Evolutionary conservation across 2,888 invertebrate species (phyloP).

Genomic region (Mesodorylaimus sp.): DNA sequence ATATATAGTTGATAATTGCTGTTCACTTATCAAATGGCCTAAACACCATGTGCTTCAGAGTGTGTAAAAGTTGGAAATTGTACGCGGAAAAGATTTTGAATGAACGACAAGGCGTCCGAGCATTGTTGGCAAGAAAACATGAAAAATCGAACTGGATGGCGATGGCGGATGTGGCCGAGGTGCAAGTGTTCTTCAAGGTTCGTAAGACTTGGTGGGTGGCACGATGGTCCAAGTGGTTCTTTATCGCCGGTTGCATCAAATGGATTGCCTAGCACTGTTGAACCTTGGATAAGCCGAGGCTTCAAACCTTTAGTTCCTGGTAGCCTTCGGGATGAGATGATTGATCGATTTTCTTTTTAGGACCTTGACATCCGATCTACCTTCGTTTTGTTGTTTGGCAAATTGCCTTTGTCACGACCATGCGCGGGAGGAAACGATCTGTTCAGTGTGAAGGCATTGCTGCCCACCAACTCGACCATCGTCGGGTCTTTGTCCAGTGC

Average conservation of each 20-base stretch:
- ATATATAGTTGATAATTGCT: no score
- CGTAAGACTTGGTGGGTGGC: no score
- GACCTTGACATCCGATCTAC: not conserved
- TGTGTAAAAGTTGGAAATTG: not conserved
- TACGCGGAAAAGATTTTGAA: not conserved
- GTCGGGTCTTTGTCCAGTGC: slow-evolving; percentile 1
- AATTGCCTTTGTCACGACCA: slow-evolving; percentile 9
- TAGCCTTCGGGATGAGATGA: no score
- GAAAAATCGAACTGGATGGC: not conserved
- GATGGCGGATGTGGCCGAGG: not conserved
- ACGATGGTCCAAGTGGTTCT: no score
- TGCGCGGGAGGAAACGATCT: slow-evolving; percentile 9
- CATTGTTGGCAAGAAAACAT: not conserved
- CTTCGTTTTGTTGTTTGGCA: slow-evolving; percentile 5
- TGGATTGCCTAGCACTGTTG: no score
- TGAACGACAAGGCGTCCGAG: not conserved
- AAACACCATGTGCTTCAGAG: not conserved
- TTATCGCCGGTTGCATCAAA: no score
- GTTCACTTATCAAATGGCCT: not conserved
- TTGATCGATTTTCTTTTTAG: no score
- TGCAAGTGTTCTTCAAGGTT: not conserved
- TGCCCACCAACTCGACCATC: slow-evolving; percentile 1
- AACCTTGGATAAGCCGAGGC: no score
- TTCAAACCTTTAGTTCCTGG: no score
- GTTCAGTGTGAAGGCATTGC: not conserved